These are phyloP conservation scores for Euphydryas editha DNA, from an alignment of 2,888 invertebrate genomes.

Conservation along the genomic window DNA sequence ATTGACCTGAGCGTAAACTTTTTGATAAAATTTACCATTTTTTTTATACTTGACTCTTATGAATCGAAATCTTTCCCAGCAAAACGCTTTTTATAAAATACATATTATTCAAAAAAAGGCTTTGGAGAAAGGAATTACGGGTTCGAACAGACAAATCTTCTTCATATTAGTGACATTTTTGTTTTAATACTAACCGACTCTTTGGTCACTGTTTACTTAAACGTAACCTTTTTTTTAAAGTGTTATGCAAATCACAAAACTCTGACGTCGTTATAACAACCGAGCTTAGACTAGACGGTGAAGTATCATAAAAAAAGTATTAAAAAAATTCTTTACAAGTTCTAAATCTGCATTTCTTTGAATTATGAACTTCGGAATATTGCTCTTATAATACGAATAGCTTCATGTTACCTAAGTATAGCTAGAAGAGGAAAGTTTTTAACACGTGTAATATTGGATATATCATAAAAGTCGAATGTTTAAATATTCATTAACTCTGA, in stretches of 20 bases:
- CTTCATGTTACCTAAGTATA: neutral
- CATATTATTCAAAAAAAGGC: no score
- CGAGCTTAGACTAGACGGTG: conserved; percentile 7
- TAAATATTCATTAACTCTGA: no score
- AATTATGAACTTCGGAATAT: neutral
- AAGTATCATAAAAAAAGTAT: conserved; percentile 3
- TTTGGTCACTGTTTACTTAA: neutral
- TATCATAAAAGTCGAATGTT: no score
- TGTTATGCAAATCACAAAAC: conserved; percentile 4
- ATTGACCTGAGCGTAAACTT: no score
- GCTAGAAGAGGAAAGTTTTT: no score
- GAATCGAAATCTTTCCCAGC: no score
- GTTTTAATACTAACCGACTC: neutral
- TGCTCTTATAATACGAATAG: neutral
- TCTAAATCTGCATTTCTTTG: conserved; percentile 8
- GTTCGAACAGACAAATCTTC: neutral
- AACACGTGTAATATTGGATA: no score
- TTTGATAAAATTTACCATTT: no score
- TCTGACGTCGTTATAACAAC: conserved; percentile 10
- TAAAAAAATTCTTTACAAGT: neutral
- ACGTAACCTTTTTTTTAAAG: neutral
- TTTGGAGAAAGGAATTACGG: no score
- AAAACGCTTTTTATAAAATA: no score
- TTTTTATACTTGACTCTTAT: no score
- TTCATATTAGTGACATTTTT: neutral